A percentile compares a stretch with the other conserved stretches of the same genome.
Conservation (phyloP, 2,888 invertebrate genomes). For the Napeogenes sylphis region DNA sequence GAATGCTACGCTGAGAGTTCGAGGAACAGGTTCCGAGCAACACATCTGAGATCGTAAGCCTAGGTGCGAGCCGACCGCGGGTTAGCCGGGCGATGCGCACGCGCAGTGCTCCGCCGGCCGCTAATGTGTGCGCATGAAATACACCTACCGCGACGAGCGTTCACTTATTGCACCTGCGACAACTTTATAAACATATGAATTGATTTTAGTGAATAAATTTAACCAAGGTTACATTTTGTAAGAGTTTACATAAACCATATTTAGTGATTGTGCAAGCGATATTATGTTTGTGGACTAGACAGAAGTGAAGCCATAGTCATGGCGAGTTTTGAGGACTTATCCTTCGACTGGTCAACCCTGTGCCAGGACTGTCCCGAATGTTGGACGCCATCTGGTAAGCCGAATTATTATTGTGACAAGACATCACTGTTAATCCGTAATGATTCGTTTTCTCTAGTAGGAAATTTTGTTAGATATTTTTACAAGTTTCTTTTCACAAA, state of each 20-base stretch:
- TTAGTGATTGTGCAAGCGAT: slow-evolving; percentile 56
- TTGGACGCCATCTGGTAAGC: slow-evolving; percentile 81
- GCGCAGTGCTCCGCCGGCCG: slow-evolving; percentile 70
- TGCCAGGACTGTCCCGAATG: slow-evolving; percentile 80
- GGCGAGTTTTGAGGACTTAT: slow-evolving; percentile 81
- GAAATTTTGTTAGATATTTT: slow-evolving; percentile 30
- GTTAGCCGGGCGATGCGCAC: slow-evolving; percentile 35
- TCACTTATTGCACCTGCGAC: slow-evolving; percentile 37
- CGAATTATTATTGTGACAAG: slow-evolving; percentile 32
- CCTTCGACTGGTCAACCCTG: slow-evolving; percentile 81
- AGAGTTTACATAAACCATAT: slow-evolving; percentile 24
- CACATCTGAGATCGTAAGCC: slow-evolving; percentile 45
- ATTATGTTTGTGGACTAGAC: slow-evolving; percentile 52
- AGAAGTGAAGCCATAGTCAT: slow-evolving; percentile 59
- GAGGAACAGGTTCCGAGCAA: slow-evolving; percentile 68
- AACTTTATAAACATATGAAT: slow-evolving; percentile 43
- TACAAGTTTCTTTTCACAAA: slow-evolving; percentile 22
- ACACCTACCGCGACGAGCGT: slow-evolving; percentile 39
- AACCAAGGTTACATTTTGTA: slow-evolving; percentile 19
- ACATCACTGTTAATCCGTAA: slow-evolving; percentile 6
- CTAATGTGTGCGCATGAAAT: slow-evolving; percentile 56
- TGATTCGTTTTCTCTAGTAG: slow-evolving; percentile 20
- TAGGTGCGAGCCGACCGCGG: slow-evolving; percentile 47
- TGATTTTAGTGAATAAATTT: slow-evolving; percentile 33
- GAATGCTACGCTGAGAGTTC: slow-evolving; percentile 48